Base-by-base conservation (phyloP, 2,113 vertebrate genomes). In the Riparia riparia region DNA sequence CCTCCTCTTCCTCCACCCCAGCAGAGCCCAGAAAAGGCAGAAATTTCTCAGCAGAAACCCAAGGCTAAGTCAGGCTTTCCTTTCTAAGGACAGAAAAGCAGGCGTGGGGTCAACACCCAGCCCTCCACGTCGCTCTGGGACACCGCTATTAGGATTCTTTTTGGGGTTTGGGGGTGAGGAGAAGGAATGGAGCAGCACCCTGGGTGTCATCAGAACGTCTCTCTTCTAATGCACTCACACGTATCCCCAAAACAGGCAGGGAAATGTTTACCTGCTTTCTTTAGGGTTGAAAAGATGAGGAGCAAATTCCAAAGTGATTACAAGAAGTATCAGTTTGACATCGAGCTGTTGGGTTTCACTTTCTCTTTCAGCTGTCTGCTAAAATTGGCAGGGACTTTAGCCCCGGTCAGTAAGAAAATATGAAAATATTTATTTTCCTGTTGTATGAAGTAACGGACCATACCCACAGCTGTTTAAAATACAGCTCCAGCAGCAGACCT, bases 391-490 rank as follows among this genome's bases (percentile, higher is more conserved):
- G 29, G n/a, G 37, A 71, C 26, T 50, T 51, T 3, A 79, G 47
- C 41, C 61, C 69, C 29, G 19, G 37, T 54, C 77, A 34, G 21
- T 37, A 63, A 63, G 34, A 60, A 84, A 89, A 81, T 17, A 89
- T 8, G 34, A 82, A 94, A 93, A 70, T 47, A 74, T 73, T 89
- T 94, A 20, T 89, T 93, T 93, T 94, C 73, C 73, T 31, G 21
- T 93, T 89, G 74, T 82, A 63, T 71, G 78, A 60, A 95, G 41
- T 79, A 78, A 66, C 9, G 56, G 70, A 16, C 42, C 70, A 12
- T 9, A 54, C 4, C 84, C 66, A 26, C 50, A n/a, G 56, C 39
- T 71, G 77, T 72, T 91, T 71, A 78, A 89, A 97, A 15, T 81
- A 78, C 57, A 69, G 92, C 70, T 39, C 56, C 84, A 85, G 19